Evolutionary conservation across 2,797 vertebrate genomes (phyloP).

Genomic region (Hydrolagus colliei): DNA sequence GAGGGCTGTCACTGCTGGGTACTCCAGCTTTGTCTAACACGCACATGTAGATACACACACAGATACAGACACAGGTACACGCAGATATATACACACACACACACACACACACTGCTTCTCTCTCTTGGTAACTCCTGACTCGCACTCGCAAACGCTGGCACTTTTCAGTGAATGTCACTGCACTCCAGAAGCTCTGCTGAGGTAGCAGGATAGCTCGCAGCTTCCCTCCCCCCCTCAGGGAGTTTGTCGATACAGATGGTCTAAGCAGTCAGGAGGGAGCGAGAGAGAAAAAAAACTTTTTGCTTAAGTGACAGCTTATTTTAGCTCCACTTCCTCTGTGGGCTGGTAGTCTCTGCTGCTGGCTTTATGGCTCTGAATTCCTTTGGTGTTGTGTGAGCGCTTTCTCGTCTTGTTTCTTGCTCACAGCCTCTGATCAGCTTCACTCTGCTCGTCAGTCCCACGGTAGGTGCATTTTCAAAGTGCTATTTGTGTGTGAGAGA

Average conservation of each 20-base stretch:
- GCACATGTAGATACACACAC: background rate
- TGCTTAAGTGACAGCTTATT: constrained; percentile 42
- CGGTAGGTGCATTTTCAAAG: constrained; percentile 22
- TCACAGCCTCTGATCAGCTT: background rate
- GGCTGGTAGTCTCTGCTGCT: constrained; percentile 33
- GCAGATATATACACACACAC: background rate
- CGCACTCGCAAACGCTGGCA: constrained; percentile 2
- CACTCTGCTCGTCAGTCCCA: constrained; percentile 21
- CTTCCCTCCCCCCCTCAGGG: background rate
- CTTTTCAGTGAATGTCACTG: background rate
- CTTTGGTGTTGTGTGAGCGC: background rate
- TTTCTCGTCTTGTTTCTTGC: background rate
- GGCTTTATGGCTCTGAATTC: constrained; percentile 28
- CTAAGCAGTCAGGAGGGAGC: constrained; percentile 18
- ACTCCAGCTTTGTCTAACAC: background rate
- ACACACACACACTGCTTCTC: background rate
- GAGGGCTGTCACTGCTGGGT: background rate
- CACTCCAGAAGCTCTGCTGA: background rate
- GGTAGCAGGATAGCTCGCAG: background rate
- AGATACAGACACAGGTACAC: background rate
- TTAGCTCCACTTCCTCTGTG: constrained; percentile 38
- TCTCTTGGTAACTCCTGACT: constrained; percentile 2
- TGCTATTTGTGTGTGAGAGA: background rate
- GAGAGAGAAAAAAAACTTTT: background rate
- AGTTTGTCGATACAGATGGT: constrained; percentile 24